Percentiles rank a stretch among this genome's conserved stretches.
phyloP scores from a whole-genome alignment of 2,113 vertebrate genomes.

The Cepphus grylle region DNA sequence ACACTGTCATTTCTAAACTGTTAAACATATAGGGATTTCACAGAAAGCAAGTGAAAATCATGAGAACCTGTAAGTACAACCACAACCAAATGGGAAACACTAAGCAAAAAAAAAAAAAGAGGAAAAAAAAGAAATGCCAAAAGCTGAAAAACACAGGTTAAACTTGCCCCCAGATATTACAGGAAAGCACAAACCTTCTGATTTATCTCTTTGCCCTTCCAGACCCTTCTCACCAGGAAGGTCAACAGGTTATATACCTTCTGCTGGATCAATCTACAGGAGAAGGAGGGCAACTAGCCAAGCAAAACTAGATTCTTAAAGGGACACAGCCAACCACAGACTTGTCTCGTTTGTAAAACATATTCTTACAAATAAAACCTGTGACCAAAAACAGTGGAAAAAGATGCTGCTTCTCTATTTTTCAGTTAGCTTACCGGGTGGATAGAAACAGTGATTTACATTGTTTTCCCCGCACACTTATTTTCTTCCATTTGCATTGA shows the following conservation, averaged over 20 bases:
- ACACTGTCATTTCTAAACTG: not conserved
- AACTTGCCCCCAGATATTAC: not conserved
- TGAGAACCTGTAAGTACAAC: not conserved
- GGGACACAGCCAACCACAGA: not conserved
- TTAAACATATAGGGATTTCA: not conserved
- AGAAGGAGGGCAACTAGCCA: slow-evolving; percentile 25
- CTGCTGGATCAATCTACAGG: slow-evolving; percentile 49
- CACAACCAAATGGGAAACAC: not conserved
- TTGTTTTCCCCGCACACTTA: not conserved
- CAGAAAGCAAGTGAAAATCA: not conserved
- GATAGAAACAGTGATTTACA: not conserved
- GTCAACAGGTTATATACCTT: slow-evolving; percentile 64
- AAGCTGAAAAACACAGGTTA: not conserved
- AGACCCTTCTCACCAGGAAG: slow-evolving; percentile 39
- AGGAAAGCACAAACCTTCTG: not conserved
- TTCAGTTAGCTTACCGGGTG: not conserved
- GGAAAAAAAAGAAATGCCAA: not conserved
- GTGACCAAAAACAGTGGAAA: not conserved
- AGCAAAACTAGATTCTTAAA: slow-evolving; percentile 45
- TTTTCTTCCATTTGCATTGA: not conserved
- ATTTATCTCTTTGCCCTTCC: slow-evolving; percentile 34
- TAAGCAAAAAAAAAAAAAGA: not conserved
- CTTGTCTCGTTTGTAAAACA: not conserved
- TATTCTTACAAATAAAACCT: not conserved
- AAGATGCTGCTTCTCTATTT: not conserved